phyloP scores from a whole-genome alignment of 2,797 vertebrate genomes.

The Thamnophis elegans region DNA sequence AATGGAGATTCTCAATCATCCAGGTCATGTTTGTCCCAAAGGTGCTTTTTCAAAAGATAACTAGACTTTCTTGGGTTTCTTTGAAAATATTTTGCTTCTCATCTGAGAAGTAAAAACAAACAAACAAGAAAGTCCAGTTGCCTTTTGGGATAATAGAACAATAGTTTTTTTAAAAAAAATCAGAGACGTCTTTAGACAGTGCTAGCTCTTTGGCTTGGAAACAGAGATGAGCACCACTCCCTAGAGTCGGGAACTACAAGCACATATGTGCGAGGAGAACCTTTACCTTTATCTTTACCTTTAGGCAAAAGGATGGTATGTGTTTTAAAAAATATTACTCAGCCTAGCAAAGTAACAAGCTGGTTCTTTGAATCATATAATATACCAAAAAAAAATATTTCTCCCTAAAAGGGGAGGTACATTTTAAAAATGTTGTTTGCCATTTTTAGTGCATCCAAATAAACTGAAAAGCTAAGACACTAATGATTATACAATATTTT shows the following conservation, averaged over 20 bases:
- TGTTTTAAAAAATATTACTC: neutral
- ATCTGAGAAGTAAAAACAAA: neutral
- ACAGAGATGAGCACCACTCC: too few species aligned
- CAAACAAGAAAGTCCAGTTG: neutral
- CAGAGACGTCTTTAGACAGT: too few species aligned
- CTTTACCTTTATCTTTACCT: too few species aligned
- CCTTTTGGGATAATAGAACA: neutral
- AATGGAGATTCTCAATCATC: neutral
- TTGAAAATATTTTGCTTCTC: neutral
- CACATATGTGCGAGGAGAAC: too few species aligned
- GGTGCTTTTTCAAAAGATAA: neutral
- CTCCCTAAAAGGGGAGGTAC: neutral
- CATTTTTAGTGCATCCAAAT: neutral
- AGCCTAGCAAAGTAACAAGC: neutral
- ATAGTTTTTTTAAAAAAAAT: neutral
- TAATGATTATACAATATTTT: neutral
- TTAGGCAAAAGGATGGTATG: neutral
- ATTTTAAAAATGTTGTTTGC: neutral
- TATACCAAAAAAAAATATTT: neutral
- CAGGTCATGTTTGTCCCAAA: neutral
- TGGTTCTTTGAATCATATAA: neutral
- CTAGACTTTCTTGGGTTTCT: neutral
- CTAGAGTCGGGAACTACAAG: too few species aligned
- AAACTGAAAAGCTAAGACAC: neutral
- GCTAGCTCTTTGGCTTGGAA: too few species aligned